Percentiles rank a stretch among this genome's conserved stretches.
phyloP scores from a whole-genome alignment of 2,797 vertebrate genomes.

The Macropus fuliginosus region DNA sequence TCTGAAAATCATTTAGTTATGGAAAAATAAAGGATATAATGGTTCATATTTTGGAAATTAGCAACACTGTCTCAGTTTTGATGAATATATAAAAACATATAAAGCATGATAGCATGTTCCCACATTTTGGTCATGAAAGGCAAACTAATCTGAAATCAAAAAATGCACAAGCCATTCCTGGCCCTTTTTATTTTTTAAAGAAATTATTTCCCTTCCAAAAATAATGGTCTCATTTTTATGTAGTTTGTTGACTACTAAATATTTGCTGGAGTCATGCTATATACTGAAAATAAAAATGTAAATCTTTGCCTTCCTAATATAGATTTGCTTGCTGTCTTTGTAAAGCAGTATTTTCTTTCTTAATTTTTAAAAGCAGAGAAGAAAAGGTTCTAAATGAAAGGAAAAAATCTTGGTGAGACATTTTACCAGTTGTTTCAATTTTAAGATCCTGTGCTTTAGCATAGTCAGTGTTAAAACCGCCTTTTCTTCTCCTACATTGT shows the following conservation, averaged over 20 bases:
- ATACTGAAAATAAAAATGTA: conserved; percentile 53
- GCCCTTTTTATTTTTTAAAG: neutral
- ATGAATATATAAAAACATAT: conserved; percentile 42
- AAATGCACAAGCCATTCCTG: neutral
- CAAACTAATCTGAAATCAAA: conserved; percentile 49
- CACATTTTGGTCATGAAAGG: conserved; percentile 44
- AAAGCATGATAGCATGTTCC: neutral
- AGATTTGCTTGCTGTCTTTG: conserved; percentile 26
- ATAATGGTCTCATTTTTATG: conserved; percentile 46
- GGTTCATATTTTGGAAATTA: conserved; percentile 8
- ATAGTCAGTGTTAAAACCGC: neutral
- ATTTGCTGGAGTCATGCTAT: conserved; percentile 19
- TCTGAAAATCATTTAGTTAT: conserved; percentile 19
- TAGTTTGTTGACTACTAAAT: conserved; percentile 42
- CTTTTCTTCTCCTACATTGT: conserved; percentile 45
- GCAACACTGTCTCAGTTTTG: conserved; percentile 28
- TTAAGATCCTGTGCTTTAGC: conserved; percentile 25
- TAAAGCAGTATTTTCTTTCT: conserved; percentile 18
- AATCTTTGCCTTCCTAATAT: conserved; percentile 7
- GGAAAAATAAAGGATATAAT: conserved; percentile 36
- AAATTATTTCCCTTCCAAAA: conserved; percentile 31
- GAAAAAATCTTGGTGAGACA: conserved; percentile 26
- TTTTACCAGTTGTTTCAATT: neutral
- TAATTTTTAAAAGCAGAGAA: conserved; percentile 43
- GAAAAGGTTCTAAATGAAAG: conserved; percentile 32